Evolutionary conservation across 2,797 vertebrate genomes (phyloP).

Genomic region (Gobionotothen gibberifrons): DNA sequence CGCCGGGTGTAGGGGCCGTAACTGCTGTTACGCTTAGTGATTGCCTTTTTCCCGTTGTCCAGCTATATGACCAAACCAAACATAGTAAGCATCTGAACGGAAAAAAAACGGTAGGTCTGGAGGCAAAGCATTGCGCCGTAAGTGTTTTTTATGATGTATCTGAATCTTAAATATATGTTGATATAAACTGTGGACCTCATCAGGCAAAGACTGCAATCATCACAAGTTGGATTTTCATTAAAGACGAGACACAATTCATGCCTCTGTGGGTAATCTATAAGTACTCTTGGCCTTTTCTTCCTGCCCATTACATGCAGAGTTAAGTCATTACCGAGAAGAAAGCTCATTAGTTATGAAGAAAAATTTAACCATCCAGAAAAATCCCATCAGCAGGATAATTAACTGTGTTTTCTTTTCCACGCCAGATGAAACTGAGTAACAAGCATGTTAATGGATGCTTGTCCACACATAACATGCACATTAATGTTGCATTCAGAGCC

Average conservation of each 20-base stretch:
- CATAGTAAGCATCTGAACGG: too few species aligned
- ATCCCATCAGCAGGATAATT: slow-evolving; percentile 62
- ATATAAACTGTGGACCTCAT: slow-evolving; percentile 6
- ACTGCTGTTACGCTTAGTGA: too few species aligned
- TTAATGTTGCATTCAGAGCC: neutral
- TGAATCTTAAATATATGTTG: slow-evolving; percentile 12
- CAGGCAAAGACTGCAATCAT: slow-evolving; percentile 4
- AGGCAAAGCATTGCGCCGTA: too few species aligned
- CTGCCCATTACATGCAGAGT: slow-evolving; percentile 26
- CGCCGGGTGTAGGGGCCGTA: too few species aligned
- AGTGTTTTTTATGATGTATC: too few species aligned
- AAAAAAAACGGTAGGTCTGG: too few species aligned
- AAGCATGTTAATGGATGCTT: slow-evolving; percentile 35
- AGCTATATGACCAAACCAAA: too few species aligned
- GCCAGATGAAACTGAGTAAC: slow-evolving; percentile 46
- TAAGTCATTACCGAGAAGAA: slow-evolving; percentile 35
- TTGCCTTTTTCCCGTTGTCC: too few species aligned
- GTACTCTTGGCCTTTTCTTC: slow-evolving; percentile 27
- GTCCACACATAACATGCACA: slow-evolving; percentile 16
- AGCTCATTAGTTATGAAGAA: slow-evolving; percentile 45
- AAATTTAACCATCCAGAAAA: slow-evolving; percentile 61
- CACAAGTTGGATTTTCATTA: slow-evolving; percentile 39
- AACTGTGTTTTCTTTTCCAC: slow-evolving; percentile 54
- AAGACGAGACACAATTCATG: slow-evolving; percentile 38
- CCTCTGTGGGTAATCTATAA: slow-evolving; percentile 46